A percentile compares a stretch with the other conserved stretches of the same genome.
These are phyloP conservation scores for Patella vulgata DNA, from an alignment of 1,140 invertebrate genomes.

Conservation along the genomic window DNA sequence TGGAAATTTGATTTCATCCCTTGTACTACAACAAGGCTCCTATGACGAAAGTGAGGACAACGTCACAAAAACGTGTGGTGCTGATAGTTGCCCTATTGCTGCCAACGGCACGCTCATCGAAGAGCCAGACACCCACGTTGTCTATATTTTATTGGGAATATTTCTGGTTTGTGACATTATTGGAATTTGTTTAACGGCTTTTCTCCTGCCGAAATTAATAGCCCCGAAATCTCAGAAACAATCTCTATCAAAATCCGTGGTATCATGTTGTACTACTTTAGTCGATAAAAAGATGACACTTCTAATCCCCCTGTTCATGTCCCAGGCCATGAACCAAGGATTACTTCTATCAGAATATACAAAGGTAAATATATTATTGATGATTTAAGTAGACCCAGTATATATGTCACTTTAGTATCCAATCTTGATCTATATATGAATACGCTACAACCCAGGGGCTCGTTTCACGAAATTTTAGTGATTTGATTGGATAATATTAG, in stretches of 20 bases:
- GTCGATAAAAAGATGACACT: slow-evolving; percentile 22
- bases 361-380: slow-evolving; percentile 1
- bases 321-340: slow-evolving; percentile 26
- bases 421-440: too few species aligned
- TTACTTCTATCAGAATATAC: slow-evolving; percentile 24
- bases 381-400: too few species aligned
- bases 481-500: too few species aligned
- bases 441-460: too few species aligned
- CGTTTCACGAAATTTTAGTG: too few species aligned
- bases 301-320: slow-evolving; percentile 27
- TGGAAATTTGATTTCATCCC: slow-evolving; percentile 45
- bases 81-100: slow-evolving; percentile 3
- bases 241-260: slow-evolving; percentile 4
- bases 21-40: slow-evolving; percentile 31
- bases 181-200: slow-evolving; percentile 37
- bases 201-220: slow-evolving; percentile 34
- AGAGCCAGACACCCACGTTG: slow-evolving; percentile 31
- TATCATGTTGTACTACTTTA: slow-evolving; percentile 15
- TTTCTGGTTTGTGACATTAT: slow-evolving; percentile 45
- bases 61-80: slow-evolving; percentile 14
- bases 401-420: too few species aligned
- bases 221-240: slow-evolving; percentile 1
- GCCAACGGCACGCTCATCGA: slow-evolving; percentile 27
- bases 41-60: slow-evolving; percentile 2
- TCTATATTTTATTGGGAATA: slow-evolving; percentile 47